phyloP scores from a whole-genome alignment of 2,888 invertebrate genomes.

The Neoitamus cyanurus region DNA sequence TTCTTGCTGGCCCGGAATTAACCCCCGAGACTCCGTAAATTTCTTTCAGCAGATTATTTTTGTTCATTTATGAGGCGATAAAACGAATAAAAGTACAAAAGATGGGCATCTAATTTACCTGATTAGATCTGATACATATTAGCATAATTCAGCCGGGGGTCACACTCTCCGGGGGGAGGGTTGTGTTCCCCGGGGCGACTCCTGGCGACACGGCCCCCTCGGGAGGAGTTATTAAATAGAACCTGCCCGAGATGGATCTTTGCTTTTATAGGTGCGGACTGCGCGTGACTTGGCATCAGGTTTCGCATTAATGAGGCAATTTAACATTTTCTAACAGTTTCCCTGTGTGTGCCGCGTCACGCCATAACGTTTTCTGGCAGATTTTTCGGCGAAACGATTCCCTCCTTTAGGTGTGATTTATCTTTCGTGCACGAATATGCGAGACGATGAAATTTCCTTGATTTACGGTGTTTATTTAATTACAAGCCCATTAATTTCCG shows the following conservation, averaged over 20 bases:
- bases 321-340: background rate
- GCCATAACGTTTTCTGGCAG: background rate
- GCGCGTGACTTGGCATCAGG: background rate
- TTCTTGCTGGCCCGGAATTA: constrained; percentile 3
- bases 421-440: background rate
- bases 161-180: background rate
- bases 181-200: background rate
- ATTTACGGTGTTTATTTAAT: constrained; percentile 1
- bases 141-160: constrained; percentile 11
- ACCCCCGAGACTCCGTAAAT: constrained; percentile 24
- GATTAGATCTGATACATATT: constrained; percentile 19
- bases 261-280: background rate
- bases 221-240: background rate
- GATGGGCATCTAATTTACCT: constrained; percentile 24
- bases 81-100: constrained; percentile 16
- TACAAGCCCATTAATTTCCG: background rate
- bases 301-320: background rate
- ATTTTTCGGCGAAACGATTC: background rate
- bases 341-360: background rate
- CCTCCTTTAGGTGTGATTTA: background rate
- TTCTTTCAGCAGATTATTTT: constrained; percentile 28
- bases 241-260: background rate
- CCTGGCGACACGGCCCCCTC: background rate
- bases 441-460: background rate
- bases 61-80: constrained; percentile 25